Percentiles rank a stretch among this genome's conserved stretches.
These are phyloP conservation scores for Andrena camellia DNA, from an alignment of 2,888 invertebrate genomes.

Conservation along the genomic window DNA sequence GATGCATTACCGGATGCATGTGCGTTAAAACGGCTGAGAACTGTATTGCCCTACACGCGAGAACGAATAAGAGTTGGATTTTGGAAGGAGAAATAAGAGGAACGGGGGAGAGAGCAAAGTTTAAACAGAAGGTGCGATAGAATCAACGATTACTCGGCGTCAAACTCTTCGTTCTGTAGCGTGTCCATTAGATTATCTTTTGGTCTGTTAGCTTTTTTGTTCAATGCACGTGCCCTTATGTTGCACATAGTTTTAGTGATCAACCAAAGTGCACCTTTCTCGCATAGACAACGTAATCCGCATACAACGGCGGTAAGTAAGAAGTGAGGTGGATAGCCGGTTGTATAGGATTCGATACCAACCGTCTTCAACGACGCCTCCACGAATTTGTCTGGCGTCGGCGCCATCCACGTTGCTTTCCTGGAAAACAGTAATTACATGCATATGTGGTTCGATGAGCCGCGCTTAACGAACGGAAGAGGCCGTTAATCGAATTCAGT, in stretches of 20 bases:
- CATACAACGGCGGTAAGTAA: constrained; percentile 87
- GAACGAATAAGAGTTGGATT: no score
- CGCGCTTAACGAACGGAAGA: neutral
- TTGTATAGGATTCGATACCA: constrained; percentile 89
- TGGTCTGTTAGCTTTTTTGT: constrained; percentile 81
- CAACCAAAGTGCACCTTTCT: constrained; percentile 88
- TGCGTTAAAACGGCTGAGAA: no score
- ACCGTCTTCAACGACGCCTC: constrained; percentile 90
- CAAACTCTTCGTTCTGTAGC: neutral
- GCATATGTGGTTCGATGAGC: neutral
- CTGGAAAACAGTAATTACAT: no score
- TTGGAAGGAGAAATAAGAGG: neutral
- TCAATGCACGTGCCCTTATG: constrained; percentile 87
- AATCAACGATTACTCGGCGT: neutral
- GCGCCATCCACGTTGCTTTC: constrained; percentile 90
- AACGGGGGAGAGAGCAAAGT: neutral
- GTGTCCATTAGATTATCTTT: neutral
- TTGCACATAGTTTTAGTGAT: constrained; percentile 89
- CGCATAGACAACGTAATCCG: constrained; percentile 86
- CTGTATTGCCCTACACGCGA: no score
- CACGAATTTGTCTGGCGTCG: constrained; percentile 91
- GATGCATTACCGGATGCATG: no score
- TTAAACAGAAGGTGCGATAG: neutral
- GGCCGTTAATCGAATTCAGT: neutral
- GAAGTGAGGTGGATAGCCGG: constrained; percentile 91